These are phyloP conservation scores for Diploptera punctata DNA, from an alignment of 2,888 invertebrate genomes.

Conservation along the genomic window DNA sequence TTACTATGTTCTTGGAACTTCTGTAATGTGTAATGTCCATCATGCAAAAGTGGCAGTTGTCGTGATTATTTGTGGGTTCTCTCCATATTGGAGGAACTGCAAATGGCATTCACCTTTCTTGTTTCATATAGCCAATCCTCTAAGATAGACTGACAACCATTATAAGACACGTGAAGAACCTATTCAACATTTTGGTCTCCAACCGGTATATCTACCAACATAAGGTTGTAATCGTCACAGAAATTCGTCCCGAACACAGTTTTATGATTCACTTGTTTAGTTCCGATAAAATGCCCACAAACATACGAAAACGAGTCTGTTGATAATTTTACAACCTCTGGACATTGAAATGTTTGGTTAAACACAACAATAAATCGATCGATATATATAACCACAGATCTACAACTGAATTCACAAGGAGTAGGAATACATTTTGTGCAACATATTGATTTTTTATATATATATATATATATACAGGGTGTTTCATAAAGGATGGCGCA, in stretches of 20 bases:
- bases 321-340: not conserved
- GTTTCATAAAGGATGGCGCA: too few relatives aligned
- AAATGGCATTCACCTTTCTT: not conserved
- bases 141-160: too few relatives aligned
- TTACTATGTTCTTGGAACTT: too few relatives aligned
- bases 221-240: not conserved
- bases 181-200: not conserved
- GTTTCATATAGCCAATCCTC: not conserved
- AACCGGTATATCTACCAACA: not conserved
- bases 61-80: too few relatives aligned
- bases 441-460: too few relatives aligned
- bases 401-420: too few relatives aligned
- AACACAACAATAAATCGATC: too few relatives aligned
- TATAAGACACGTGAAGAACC: not conserved
- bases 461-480: too few relatives aligned
- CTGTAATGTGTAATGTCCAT: not conserved
- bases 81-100: not conserved
- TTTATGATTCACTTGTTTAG: slow-evolving; percentile 20
- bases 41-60: too few relatives aligned
- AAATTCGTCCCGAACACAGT: slow-evolving; percentile 15
- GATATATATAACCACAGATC: too few relatives aligned
- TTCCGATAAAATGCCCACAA: slow-evolving; percentile 6
- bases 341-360: too few relatives aligned
- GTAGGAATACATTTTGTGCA: too few relatives aligned
- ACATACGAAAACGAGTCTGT: not conserved